Percentiles rank a stretch among this genome's conserved stretches.
Evolutionary conservation across 2,797 vertebrate species (phyloP).

Genomic region (Helostoma temminkii): DNA sequence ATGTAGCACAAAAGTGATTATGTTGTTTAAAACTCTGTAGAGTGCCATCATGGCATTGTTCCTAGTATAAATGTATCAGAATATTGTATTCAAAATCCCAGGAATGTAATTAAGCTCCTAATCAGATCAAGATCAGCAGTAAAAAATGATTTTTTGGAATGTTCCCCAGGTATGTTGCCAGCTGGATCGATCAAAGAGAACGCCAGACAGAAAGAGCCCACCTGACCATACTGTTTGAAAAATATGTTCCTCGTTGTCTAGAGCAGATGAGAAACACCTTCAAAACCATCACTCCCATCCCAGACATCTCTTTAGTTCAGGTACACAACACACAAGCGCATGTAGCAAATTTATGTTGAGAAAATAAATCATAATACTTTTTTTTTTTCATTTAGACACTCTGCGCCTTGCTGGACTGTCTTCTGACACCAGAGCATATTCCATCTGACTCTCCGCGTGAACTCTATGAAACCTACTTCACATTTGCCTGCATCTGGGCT

Average conservation of each 20-base stretch:
- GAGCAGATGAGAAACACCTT: slow-evolving; percentile 87
- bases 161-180: slow-evolving; percentile 85
- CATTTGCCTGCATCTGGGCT: slow-evolving; percentile 90
- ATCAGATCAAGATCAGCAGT: background rate
- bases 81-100: background rate
- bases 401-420: slow-evolving; percentile 88
- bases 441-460: slow-evolving; percentile 86
- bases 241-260: slow-evolving; percentile 87
- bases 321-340: slow-evolving; percentile 63
- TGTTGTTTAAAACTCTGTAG: background rate
- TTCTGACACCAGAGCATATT: slow-evolving; percentile 86
- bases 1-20: background rate
- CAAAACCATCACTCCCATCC: slow-evolving; percentile 86
- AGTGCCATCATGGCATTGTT: background rate
- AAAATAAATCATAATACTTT: slow-evolving; percentile 10
- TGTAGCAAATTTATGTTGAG: background rate
- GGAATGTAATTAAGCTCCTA: background rate
- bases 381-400: slow-evolving; percentile 80
- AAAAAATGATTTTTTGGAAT: slow-evolving; percentile 16
- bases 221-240: slow-evolving; percentile 91
- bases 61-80: background rate
- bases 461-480: slow-evolving; percentile 88
- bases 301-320: slow-evolving; percentile 89
- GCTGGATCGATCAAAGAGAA: slow-evolving; percentile 88
- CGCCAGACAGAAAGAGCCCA: slow-evolving; percentile 89